These are phyloP conservation scores for Poeciliopsis infans DNA, from an alignment of 2,797 vertebrate genomes.

Conservation along the genomic window DNA sequence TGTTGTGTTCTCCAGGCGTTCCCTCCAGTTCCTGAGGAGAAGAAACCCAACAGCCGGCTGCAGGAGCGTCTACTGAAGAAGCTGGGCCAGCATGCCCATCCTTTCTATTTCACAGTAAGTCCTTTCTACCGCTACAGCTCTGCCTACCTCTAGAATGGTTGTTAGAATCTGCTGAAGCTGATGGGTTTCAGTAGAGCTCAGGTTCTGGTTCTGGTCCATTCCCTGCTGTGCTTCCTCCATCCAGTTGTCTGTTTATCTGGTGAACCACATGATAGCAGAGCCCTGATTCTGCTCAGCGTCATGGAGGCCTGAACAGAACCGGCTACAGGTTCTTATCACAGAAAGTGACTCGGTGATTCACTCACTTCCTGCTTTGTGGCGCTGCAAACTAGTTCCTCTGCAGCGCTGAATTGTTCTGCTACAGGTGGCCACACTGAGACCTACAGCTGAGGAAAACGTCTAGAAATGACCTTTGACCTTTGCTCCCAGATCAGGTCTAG, in stretches of 20 bases:
- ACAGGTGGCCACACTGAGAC: neutral
- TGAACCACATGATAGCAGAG: neutral
- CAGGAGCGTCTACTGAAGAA: slow-evolving; percentile 97
- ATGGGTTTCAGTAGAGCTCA: neutral
- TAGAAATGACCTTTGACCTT: neutral
- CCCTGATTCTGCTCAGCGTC: neutral
- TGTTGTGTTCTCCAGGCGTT: slow-evolving; percentile 82
- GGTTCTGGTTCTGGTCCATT: neutral
- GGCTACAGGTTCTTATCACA: neutral
- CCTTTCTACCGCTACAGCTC: neutral
- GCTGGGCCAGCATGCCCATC: slow-evolving; percentile 93
- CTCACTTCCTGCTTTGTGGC: neutral
- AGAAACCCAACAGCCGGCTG: slow-evolving; percentile 90
- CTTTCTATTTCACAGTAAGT: slow-evolving; percentile 88
- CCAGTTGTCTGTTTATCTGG: neutral
- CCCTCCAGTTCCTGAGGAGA: slow-evolving; percentile 89
- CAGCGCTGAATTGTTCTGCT: neutral
- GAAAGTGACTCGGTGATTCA: neutral
- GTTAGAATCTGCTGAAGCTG: neutral
- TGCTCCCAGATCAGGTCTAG: neutral
- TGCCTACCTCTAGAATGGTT: neutral
- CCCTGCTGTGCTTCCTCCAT: neutral
- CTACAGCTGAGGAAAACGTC: neutral
- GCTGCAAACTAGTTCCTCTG: neutral
- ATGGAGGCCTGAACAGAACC: neutral